phyloP scores from a whole-genome alignment of 2,888 invertebrate genomes.

The Oscheius onirici region DNA sequence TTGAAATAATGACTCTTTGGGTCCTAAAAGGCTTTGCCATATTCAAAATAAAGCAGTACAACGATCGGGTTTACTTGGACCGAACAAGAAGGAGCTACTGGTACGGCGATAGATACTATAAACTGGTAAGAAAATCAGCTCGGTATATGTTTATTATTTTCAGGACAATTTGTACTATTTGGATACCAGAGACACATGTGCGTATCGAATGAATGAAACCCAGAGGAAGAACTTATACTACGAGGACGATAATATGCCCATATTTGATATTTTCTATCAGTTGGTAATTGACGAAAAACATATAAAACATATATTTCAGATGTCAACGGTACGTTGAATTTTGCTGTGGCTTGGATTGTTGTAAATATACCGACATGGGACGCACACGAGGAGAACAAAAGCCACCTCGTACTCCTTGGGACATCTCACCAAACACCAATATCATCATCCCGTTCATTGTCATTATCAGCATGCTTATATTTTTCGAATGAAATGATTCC shows the following conservation, averaged over 20 bases:
- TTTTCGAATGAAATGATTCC: not conserved
- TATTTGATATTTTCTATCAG: slow-evolving; percentile 69
- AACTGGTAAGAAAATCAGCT: slow-evolving; percentile 48
- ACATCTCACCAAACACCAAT: not conserved
- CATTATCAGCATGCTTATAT: not conserved
- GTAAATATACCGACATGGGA: slow-evolving; percentile 41
- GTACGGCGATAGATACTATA: slow-evolving; percentile 69
- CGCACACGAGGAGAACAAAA: slow-evolving; percentile 37
- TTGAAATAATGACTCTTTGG: slow-evolving; percentile 62
- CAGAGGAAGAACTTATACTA: slow-evolving; percentile 63
- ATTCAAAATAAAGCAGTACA: slow-evolving; percentile 61
- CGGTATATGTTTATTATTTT: slow-evolving; percentile 11
- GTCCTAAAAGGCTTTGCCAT: slow-evolving; percentile 64
- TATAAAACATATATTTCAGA: slow-evolving; percentile 44
- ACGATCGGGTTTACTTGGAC: slow-evolving; percentile 67
- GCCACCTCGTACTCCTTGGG: slow-evolving; percentile 19
- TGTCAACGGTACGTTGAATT: slow-evolving; percentile 68
- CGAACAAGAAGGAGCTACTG: slow-evolving; percentile 66
- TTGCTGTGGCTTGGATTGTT: slow-evolving; percentile 70
- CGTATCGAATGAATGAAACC: slow-evolving; percentile 64
- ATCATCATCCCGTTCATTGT: slow-evolving; percentile 11
- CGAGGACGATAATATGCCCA: slow-evolving; percentile 61
- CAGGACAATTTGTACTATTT: slow-evolving; percentile 70
- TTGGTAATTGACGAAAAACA: slow-evolving; percentile 39
- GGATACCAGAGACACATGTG: slow-evolving; percentile 66